Percentiles rank a stretch among this genome's conserved stretches.
Evolutionary conservation across 2,888 invertebrate genomes (phyloP).

Genomic region (Tillus elongatus): DNA sequence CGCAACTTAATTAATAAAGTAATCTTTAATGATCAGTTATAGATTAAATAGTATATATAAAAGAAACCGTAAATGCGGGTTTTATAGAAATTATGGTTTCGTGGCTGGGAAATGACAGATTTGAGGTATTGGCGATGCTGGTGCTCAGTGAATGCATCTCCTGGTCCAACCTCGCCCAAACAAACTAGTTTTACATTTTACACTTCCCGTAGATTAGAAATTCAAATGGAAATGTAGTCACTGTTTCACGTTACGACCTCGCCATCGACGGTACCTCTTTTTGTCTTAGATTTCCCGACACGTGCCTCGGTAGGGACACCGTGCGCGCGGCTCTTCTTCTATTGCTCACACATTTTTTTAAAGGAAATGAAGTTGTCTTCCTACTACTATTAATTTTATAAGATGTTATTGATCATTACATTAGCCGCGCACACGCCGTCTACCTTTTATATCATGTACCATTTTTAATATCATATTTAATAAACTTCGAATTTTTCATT

Average conservation of each 20-base stretch:
- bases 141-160: too few species aligned
- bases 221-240: too few species aligned
- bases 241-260: too few species aligned
- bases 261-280: constrained; percentile 23
- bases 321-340: constrained; percentile 31
- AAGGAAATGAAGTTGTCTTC: constrained; percentile 31
- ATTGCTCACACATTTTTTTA: constrained; percentile 29
- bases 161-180: constrained; percentile 18
- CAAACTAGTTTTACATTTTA: too few species aligned
- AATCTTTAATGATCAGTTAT: constrained; percentile 38
- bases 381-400: constrained; percentile 28
- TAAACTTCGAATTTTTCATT: constrained; percentile 41
- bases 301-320: too few species aligned
- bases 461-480: constrained; percentile 42
- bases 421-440: constrained; percentile 33
- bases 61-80: constrained; percentile 36
- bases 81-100: not conserved
- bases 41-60: constrained; percentile 38
- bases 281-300: too few species aligned
- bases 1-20: constrained; percentile 41
- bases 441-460: constrained; percentile 42
- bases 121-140: constrained; percentile 10
- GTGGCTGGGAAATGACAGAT: constrained; percentile 12
- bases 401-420: constrained; percentile 13
- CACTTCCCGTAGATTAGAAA: too few species aligned